Conservation (phyloP, 2,888 invertebrate genomes). For the Phania funesta region DNA sequence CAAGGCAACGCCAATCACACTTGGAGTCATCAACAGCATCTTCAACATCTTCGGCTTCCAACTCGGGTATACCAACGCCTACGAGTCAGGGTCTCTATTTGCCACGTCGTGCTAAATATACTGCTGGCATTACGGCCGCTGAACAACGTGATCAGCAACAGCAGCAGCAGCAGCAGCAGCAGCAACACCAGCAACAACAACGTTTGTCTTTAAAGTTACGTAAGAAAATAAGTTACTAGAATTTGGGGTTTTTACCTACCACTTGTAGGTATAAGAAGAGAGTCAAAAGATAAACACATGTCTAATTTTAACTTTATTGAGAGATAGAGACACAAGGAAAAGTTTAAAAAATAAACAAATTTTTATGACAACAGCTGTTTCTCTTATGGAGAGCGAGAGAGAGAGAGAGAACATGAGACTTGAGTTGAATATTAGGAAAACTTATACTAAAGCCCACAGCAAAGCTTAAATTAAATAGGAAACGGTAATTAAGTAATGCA, state of each 20-base stretch:
- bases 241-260: slow-evolving; percentile 60
- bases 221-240: slow-evolving; percentile 79
- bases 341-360: too few species aligned
- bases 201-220: slow-evolving; percentile 77
- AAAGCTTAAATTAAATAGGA: not conserved
- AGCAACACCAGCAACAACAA: slow-evolving; percentile 71
- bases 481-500: too few species aligned
- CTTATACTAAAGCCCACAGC: not conserved
- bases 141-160: slow-evolving; percentile 69
- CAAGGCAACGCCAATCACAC: slow-evolving; percentile 31
- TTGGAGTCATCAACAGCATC: slow-evolving; percentile 75
- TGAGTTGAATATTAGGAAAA: not conserved
- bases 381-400: not conserved
- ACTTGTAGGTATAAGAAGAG: slow-evolving; percentile 48
- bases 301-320: not conserved
- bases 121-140: slow-evolving; percentile 64
- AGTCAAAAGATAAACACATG: slow-evolving; percentile 30
- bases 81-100: slow-evolving; percentile 71
- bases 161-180: slow-evolving; percentile 70
- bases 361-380: too few species aligned
- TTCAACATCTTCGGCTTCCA: slow-evolving; percentile 74
- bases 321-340: not conserved
- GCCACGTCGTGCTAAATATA: slow-evolving; percentile 69
- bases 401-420: not conserved
- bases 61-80: slow-evolving; percentile 76